Evolutionary conservation across 2,888 invertebrate species (phyloP).

Genomic region (Plagodis dolabraria): DNA sequence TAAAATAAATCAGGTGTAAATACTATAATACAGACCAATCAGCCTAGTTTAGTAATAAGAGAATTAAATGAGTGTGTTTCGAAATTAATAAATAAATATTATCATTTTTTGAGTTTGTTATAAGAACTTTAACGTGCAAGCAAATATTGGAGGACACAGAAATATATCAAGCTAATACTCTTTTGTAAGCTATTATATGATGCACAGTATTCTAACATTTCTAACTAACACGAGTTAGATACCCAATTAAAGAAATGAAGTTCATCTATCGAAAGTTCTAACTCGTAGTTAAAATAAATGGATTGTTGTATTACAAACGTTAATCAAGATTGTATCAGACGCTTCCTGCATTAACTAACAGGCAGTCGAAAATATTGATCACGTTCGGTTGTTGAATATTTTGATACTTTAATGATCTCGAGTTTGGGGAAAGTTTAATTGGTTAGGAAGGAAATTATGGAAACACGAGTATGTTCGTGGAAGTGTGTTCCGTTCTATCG

Average conservation of each 20-base stretch:
- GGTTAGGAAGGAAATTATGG: constrained; percentile 23
- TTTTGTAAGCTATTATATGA: too few species aligned
- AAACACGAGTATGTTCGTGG: constrained; percentile 13
- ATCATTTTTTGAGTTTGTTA: too few species aligned
- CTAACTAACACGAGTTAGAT: too few species aligned
- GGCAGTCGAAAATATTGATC: constrained; percentile 30
- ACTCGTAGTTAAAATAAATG: constrained; percentile 46
- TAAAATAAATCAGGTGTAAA: too few species aligned
- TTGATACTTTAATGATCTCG: constrained; percentile 32
- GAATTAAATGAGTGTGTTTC: too few species aligned
- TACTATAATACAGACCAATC: too few species aligned
- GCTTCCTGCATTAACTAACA: constrained; percentile 48
- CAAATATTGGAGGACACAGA: too few species aligned
- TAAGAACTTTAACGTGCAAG: too few species aligned
- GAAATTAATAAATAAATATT: too few species aligned
- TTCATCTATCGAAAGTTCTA: constrained; percentile 49
- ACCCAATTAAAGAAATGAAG: constrained; percentile 43
- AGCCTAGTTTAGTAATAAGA: too few species aligned
- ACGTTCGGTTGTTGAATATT: constrained; percentile 25
- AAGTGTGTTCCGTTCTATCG: constrained; percentile 17
- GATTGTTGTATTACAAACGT: constrained; percentile 53
- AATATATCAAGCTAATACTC: too few species aligned
- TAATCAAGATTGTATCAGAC: constrained; percentile 58
- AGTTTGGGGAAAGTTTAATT: constrained; percentile 29
- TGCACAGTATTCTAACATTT: too few species aligned